These are phyloP conservation scores for Prietella phreatophila DNA, from an alignment of 2,113 vertebrate species.

Conservation along the genomic window DNA sequence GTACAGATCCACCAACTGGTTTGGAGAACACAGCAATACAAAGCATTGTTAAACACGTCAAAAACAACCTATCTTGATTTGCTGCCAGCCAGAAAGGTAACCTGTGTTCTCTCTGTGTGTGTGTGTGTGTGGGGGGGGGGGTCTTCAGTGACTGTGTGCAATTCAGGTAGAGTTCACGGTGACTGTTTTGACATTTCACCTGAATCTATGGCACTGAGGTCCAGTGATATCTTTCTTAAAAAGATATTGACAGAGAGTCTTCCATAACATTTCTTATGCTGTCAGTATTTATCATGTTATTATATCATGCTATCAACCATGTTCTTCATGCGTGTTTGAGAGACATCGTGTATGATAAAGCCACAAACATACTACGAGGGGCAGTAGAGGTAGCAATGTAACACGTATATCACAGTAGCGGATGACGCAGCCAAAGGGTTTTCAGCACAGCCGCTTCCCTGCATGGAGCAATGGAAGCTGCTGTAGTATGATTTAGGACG, in stretches of 20 bases:
- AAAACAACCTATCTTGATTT: conserved; percentile 12
- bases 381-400: neutral
- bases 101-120: neutral
- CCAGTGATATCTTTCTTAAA: neutral
- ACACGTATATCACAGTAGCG: neutral
- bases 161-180: neutral
- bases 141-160: neutral
- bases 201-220: neutral
- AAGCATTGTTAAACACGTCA: neutral
- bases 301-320: neutral
- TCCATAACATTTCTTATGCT: too few relatives aligned
- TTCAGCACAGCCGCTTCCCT: neutral
- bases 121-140: too few relatives aligned
- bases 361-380: neutral
- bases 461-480: too few relatives aligned
- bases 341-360: neutral
- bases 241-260: too few relatives aligned
- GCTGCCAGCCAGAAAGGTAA: conserved; percentile 23
- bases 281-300: neutral
- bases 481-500: neutral
- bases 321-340: neutral
- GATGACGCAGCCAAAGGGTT: neutral
- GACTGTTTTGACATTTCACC: neutral
- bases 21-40: neutral
- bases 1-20: conserved; percentile 5